These are phyloP conservation scores for Xylota segnis DNA, from an alignment of 2,888 invertebrate species.

Conservation along the genomic window DNA sequence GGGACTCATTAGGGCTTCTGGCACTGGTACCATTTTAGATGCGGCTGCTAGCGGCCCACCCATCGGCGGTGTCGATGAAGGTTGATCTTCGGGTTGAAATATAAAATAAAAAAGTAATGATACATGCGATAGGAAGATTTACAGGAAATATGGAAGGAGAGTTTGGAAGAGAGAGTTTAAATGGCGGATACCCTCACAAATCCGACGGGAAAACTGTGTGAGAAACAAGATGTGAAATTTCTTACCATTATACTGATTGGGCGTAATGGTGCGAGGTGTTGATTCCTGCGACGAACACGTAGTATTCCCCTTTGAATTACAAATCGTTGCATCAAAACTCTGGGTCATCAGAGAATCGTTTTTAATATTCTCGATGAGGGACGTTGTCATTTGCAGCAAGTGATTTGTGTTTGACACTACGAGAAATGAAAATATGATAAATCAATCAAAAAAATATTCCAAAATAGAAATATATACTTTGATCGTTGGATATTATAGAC, in stretches of 20 bases:
- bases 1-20: slow-evolving; percentile 94
- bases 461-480: slow-evolving; percentile 78
- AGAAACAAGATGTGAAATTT: not conserved
- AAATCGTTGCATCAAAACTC: slow-evolving; percentile 85
- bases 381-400: slow-evolving; percentile 84
- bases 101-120: too few relatives aligned
- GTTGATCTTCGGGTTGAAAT: slow-evolving; percentile 79
- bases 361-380: slow-evolving; percentile 84
- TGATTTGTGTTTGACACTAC: slow-evolving; percentile 79
- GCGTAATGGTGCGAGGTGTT: slow-evolving; percentile 83
- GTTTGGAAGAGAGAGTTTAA: too few relatives aligned
- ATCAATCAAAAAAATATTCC: slow-evolving; percentile 6
- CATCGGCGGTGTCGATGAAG: slow-evolving; percentile 77
- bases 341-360: slow-evolving; percentile 86
- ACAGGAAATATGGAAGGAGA: too few relatives aligned
- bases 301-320: slow-evolving; percentile 80
- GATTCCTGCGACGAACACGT: slow-evolving; percentile 83
- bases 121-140: too few relatives aligned
- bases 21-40: slow-evolving; percentile 94
- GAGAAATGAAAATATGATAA: slow-evolving; percentile 46
- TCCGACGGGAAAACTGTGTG: too few relatives aligned
- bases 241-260: slow-evolving; percentile 83
- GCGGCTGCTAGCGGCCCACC: slow-evolving; percentile 90
- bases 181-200: too few relatives aligned
- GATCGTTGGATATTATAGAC: slow-evolving; percentile 80